A percentile compares a stretch with the other conserved stretches of the same genome.
Evolutionary conservation across 1,140 invertebrate genomes (phyloP).

Genomic region (Idris sp.): DNA sequence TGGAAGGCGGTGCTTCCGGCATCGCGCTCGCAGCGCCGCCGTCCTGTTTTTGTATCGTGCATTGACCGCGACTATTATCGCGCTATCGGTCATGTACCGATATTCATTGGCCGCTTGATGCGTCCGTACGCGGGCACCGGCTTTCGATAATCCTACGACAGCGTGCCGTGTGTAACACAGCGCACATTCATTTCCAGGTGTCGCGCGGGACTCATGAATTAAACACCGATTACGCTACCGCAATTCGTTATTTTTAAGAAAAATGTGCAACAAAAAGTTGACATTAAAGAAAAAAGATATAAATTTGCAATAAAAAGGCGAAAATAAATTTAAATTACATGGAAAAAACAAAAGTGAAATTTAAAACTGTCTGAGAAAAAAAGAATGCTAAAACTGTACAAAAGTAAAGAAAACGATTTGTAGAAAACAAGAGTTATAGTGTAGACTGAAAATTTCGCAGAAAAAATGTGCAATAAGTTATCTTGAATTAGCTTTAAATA

Average conservation of each 20-base stretch:
- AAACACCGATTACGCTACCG: conserved; percentile 14
- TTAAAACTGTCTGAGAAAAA: too few relatives aligned
- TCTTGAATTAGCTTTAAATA: too few relatives aligned
- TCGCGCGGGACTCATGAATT: conserved; percentile 26
- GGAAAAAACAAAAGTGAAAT: too few relatives aligned
- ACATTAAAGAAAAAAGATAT: too few relatives aligned
- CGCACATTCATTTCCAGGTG: conserved; percentile 16
- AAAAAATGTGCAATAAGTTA: too few relatives aligned
- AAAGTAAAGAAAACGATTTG: too few relatives aligned
- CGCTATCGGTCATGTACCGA: conserved; percentile 31
- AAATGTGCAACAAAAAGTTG: conserved; percentile 1
- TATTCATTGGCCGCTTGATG: conserved; percentile 32
- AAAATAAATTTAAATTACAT: too few relatives aligned
- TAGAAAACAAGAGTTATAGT: too few relatives aligned
- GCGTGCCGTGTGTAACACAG: conserved; percentile 18
- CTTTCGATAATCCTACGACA: conserved; percentile 32
- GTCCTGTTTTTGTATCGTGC: conserved; percentile 45
- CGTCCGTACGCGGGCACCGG: conserved; percentile 20
- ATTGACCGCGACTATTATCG: conserved; percentile 50
- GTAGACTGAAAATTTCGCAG: too few relatives aligned
- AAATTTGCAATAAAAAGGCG: too few relatives aligned
- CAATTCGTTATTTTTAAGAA: neutral
- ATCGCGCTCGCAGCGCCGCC: conserved; percentile 26
- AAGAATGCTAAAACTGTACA: too few relatives aligned
- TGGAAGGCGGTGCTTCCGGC: conserved; percentile 37